A percentile compares a stretch with the other conserved stretches of the same genome.
Conservation (phyloP, 2,797 vertebrate species). For the Heliangelus exortis region DNA sequence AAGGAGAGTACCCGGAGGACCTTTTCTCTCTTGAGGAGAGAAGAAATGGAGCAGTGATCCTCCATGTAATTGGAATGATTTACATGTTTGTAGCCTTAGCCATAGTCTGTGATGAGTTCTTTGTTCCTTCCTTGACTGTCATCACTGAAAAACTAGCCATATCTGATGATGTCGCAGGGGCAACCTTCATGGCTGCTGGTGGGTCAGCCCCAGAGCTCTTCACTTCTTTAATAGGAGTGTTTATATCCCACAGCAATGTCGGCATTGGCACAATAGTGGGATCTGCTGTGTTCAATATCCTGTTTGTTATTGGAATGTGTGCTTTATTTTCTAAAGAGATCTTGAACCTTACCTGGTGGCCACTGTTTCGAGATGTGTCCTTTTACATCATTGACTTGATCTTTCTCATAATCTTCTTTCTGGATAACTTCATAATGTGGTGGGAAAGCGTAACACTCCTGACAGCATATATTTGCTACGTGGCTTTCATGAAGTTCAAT, state of each 20-base stretch:
- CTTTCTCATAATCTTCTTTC: slow-evolving; percentile 96
- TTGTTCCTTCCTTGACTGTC: slow-evolving; percentile 96
- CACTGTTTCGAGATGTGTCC: slow-evolving; percentile 96
- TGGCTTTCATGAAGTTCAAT: slow-evolving; percentile 99
- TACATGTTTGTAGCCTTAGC: slow-evolving; percentile 99
- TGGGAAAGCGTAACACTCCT: slow-evolving; percentile 93
- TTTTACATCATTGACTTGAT: slow-evolving; percentile 98
- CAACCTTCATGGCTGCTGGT: slow-evolving; percentile 98
- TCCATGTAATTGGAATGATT: slow-evolving; percentile 96
- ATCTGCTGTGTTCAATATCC: slow-evolving; percentile 98
- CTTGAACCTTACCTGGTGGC: slow-evolving; percentile 98
- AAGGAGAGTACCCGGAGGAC: slow-evolving; percentile 91
- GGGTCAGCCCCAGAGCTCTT: slow-evolving; percentile 98
- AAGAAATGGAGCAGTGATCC: slow-evolving; percentile 88
- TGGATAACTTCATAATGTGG: slow-evolving; percentile 94
- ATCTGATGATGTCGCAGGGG: slow-evolving; percentile 96
- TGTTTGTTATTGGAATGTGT: slow-evolving; percentile 99
- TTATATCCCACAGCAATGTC: slow-evolving; percentile 98
- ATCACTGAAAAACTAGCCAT: slow-evolving; percentile 96
- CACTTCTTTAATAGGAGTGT: slow-evolving; percentile 97
- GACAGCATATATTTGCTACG: slow-evolving; percentile 87
- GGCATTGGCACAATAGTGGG: slow-evolving; percentile 99
- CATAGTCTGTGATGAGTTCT: slow-evolving; percentile 98
- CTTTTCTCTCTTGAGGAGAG: slow-evolving; percentile 87
- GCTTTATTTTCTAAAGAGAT: slow-evolving; percentile 98